Base-by-base conservation (phyloP, 2,888 invertebrate species). In the Pollenia labialis region DNA sequence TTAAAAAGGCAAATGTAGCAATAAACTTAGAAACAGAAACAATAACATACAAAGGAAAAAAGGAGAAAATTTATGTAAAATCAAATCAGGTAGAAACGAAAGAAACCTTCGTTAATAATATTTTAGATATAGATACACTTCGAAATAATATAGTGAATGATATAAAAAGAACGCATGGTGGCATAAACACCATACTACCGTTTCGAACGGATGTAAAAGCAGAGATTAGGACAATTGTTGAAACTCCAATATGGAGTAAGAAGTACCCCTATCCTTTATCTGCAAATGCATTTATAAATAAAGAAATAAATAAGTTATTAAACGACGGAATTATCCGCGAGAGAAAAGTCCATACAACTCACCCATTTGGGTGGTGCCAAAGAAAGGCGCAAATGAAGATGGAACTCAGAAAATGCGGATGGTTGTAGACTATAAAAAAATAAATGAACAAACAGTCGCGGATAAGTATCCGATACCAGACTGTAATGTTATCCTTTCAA, bases 191-290 rank as follows among this genome's bases (percentile, higher is more conserved):
- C 52, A 76, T 16, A 18, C 44, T 86, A 56, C 85, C 88, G 8
- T 85, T 81, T 64, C n/a, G 75, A 14, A 88, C 81, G 54, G 81
- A 88, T 58, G 60, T 88, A 23, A 84, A 42, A 32, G 86, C 79
- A n/a, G 76, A 85, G 72, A 86, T 88, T 40, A 42, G 80, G 46
- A 87, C 80, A 56, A 80, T 46, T 18, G 54, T 69, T 62, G 82
- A 80, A 54, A 66, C 32, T 11, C 82, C 82, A 32, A 76, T 85
- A 60, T 85, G 76, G 54, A 85, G 66, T 44, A 83, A 72, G 44
- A 79, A 87, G 72, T 85, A 88, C 56, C 71, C 85, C 3, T 84
- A 85, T 48, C 85, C 85, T 0, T 44, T 87, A 16, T 69, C 81
- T 12, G 87, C 46, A 2, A 81, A 74, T 44, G 6, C 11, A 6